Conservation (phyloP, 1,140 invertebrate species). For the Zaprionus camerounensis region DNA sequence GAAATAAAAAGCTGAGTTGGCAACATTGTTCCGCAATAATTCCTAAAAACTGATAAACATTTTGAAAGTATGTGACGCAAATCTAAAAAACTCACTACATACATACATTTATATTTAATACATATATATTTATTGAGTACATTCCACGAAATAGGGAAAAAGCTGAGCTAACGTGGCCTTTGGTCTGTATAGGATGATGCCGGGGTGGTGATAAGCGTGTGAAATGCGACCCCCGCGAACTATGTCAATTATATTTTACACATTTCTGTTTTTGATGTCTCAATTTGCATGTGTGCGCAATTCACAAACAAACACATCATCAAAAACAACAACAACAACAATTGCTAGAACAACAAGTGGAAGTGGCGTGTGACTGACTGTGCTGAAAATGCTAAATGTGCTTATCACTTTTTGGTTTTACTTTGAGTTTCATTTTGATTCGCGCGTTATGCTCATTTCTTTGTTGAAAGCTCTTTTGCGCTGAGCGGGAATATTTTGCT, state of each 20-base stretch:
- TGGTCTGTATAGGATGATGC: background rate
- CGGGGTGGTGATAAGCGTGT: slow-evolving; percentile 40
- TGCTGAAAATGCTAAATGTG: slow-evolving; percentile 32
- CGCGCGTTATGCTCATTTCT: slow-evolving; percentile 1
- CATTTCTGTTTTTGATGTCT: slow-evolving; percentile 17
- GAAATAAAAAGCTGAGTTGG: no score
- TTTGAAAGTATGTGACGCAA: background rate
- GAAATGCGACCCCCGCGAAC: slow-evolving; percentile 33
- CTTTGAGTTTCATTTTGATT: background rate
- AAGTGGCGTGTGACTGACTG: slow-evolving; percentile 40
- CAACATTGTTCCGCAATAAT: no score
- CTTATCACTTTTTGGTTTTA: slow-evolving; percentile 29
- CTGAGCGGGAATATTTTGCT: background rate
- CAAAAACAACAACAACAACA: slow-evolving; percentile 4
- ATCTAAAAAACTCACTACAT: background rate
- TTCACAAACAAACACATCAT: slow-evolving; percentile 5
- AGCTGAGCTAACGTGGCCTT: slow-evolving; percentile 1
- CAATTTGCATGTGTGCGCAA: slow-evolving; percentile 33
- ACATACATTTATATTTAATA: background rate
- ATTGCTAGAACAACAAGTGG: slow-evolving; percentile 2
- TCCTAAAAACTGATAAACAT: background rate
- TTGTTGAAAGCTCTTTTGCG: slow-evolving; percentile 6
- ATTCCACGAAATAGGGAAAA: background rate
- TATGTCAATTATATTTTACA: slow-evolving; percentile 15
- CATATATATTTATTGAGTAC: background rate